phyloP scores from a whole-genome alignment of 2,888 invertebrate species.

The Apodemia hepburni region DNA sequence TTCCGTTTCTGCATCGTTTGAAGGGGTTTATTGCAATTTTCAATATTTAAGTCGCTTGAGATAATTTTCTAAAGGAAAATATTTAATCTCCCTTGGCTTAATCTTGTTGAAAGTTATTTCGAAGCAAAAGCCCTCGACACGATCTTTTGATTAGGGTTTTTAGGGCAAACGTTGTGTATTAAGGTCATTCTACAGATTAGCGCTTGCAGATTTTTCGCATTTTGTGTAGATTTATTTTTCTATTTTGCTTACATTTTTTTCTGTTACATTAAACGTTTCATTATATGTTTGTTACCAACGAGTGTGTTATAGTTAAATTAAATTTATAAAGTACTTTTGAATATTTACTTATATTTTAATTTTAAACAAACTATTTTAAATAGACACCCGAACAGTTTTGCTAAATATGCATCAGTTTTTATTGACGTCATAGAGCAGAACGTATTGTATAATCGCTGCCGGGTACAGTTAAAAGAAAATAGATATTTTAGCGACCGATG shows the following conservation, averaged over 20 bases:
- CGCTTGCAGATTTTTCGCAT: not conserved
- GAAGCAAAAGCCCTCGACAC: not conserved
- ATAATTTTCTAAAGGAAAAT: not conserved
- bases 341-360: too few species aligned
- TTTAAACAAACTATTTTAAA: too few species aligned
- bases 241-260: not conserved
- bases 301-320: too few species aligned
- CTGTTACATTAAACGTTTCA: not conserved
- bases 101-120: not conserved
- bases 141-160: constrained; percentile 10
- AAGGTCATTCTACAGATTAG: constrained; percentile 5
- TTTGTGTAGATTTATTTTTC: not conserved
- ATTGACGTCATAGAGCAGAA: too few species aligned
- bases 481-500: too few species aligned
- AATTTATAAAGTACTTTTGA: too few species aligned
- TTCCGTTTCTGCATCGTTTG: too few species aligned
- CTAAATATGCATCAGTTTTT: too few species aligned
- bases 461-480: too few species aligned
- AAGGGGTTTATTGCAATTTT: not conserved
- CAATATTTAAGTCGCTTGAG: not conserved
- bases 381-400: too few species aligned
- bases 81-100: not conserved
- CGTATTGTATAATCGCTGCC: too few species aligned
- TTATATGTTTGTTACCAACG: not conserved
- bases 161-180: not conserved